Evolutionary conservation across 2,113 vertebrate species (phyloP), one percentile per base, ranked within the genome.

Genomic region (Mormyrus lacerda): DNA sequence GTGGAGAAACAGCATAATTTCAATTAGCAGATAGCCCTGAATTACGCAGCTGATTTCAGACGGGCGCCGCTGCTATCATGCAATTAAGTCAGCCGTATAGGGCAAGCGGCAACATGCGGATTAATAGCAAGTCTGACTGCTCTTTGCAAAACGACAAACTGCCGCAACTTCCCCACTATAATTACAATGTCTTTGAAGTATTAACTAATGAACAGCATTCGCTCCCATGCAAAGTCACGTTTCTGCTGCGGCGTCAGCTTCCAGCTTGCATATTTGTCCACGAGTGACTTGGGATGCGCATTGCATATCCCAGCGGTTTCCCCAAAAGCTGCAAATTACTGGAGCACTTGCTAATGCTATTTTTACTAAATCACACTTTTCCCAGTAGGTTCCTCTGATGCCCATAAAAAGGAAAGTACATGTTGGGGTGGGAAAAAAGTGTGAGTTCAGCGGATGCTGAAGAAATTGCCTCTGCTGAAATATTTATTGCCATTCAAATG

Each of bases 251-350:
- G 24, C 50, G 76, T 88, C 55, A 88, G 48, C 69, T 65, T 65
- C 27, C 79, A 53, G 76, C n/a, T 24, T 73, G 76, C 39, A 39
- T 90, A 88, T 88, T 88, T 90, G 79, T 90, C 90, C 90, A 85
- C 87, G 85, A 85, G 31, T 88, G 58, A 73, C 65, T 88, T 88
- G 48, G 53, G 39, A 87, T 21, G 85, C 39, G 19, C 51, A 44
- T 85, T 85, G 24, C 15, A 35, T 65, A 11, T 88, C 89, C 87
- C 76, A 65, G 76, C n/a, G 79, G 89, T 84, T 21, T 87, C 45
- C 13, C 27, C 79, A 53, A 88, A 55, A 83, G 69, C 86, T 51
- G 21, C 84, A 73, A 86, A 86, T 89, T 58, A 89, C 61, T 84
- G 73, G 27, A 61, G 24, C 69, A 53, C 15, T 88, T 65, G 48